Percentiles rank a stretch among this genome's conserved stretches.
Evolutionary conservation across 1,140 invertebrate genomes (phyloP).

Genomic region (Campoletis sonorensis): DNA sequence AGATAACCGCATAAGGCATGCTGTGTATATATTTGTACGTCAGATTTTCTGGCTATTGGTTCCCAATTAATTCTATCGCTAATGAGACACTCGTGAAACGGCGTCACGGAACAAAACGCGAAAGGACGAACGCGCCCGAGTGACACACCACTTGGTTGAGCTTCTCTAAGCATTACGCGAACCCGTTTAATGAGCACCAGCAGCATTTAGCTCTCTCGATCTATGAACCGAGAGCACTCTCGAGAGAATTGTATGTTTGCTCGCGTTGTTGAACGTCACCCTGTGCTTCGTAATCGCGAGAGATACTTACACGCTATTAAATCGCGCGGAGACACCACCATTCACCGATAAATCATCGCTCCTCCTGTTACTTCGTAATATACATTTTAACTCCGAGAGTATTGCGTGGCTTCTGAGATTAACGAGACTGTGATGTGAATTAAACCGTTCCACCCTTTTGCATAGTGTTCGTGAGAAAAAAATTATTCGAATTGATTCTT

Average conservation of each 20-base stretch:
- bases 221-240: conserved; percentile 38
- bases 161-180: conserved; percentile 2
- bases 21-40: background rate
- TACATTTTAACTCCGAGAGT: conserved; percentile 15
- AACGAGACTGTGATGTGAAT: conserved; percentile 13
- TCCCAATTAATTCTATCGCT: conserved; percentile 62
- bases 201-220: conserved; percentile 36
- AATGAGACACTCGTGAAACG: conserved; percentile 59
- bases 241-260: conserved; percentile 34
- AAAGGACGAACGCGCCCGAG: conserved; percentile 51
- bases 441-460: background rate
- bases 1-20: background rate
- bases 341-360: conserved; percentile 51
- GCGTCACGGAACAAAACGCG: conserved; percentile 53
- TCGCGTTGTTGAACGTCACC: conserved; percentile 4
- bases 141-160: background rate
- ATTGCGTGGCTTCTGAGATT: background rate
- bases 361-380: conserved; percentile 22
- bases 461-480: background rate
- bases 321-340: conserved; percentile 30
- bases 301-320: conserved; percentile 38
- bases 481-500: background rate
- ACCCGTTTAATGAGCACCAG: conserved; percentile 35
- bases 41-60: conserved; percentile 53
- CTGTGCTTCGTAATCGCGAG: conserved; percentile 2